Evolutionary conservation across 1,140 invertebrate species (phyloP).

Genomic region (Drosophila dunni): DNA sequence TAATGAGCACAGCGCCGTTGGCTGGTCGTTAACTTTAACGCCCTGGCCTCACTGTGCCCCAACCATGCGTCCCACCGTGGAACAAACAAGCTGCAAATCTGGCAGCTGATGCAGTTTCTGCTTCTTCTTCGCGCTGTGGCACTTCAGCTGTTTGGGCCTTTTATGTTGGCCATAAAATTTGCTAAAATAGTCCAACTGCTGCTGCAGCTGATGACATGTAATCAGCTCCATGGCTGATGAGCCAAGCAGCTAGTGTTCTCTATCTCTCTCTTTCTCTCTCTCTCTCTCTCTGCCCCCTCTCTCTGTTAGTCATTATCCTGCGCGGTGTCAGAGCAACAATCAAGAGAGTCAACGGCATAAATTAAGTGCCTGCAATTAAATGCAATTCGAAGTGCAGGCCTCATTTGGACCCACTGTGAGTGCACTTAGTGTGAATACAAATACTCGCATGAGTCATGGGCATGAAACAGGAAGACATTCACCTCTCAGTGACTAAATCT

Average conservation of each 20-base stretch:
- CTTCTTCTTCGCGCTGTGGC: background rate
- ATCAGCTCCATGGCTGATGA: conserved; percentile 37
- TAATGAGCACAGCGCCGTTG: conserved; percentile 40
- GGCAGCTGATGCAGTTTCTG: conserved; percentile 20
- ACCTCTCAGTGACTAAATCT: conserved; percentile 17
- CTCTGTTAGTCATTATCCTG: background rate
- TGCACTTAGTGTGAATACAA: conserved; percentile 20
- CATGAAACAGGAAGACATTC: conserved; percentile 37
- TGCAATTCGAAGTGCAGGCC: conserved; percentile 43
- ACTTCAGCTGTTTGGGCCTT: conserved; percentile 39
- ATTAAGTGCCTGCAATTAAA: conserved; percentile 54
- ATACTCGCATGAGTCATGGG: conserved; percentile 26
- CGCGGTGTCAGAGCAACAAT: conserved; percentile 31
- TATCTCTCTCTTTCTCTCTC: background rate
- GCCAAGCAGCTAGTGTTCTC: background rate
- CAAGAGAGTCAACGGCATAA: conserved; percentile 47
- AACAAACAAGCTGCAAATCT: conserved; percentile 25
- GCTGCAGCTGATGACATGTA: conserved; percentile 56
- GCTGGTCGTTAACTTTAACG: conserved; percentile 49
- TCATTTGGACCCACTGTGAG: conserved; percentile 27
- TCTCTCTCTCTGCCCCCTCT: background rate
- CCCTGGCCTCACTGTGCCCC: conserved; percentile 1
- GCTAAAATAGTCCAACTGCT: conserved; percentile 43
- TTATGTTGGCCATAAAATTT: conserved; percentile 54
- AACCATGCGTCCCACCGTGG: no score